Percentiles rank a stretch among this genome's conserved stretches.
Evolutionary conservation across 1,140 invertebrate species (phyloP).

Genomic region (Drosophila cardini): DNA sequence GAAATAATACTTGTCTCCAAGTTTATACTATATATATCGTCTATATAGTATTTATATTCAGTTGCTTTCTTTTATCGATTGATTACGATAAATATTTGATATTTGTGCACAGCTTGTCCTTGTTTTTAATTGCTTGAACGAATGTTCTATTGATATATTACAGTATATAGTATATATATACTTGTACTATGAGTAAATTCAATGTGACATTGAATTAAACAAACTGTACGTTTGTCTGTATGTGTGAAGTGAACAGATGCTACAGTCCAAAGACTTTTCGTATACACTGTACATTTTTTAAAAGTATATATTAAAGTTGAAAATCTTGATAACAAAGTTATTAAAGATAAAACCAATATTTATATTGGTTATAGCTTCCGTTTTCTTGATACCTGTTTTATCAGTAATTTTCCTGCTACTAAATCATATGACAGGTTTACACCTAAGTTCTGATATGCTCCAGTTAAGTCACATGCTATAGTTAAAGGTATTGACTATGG

Average conservation of each 20-base stretch:
- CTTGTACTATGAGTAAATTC: neutral
- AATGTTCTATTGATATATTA: constrained; percentile 42
- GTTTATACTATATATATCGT: neutral
- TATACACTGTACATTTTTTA: neutral
- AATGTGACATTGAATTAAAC: constrained; percentile 40
- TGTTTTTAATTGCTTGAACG: constrained; percentile 48
- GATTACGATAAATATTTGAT: constrained; percentile 24
- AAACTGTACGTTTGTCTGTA: neutral
- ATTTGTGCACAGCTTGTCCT: constrained; percentile 41
- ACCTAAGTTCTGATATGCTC: neutral
- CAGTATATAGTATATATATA: neutral
- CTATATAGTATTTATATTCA: constrained; percentile 4
- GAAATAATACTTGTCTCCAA: neutral
- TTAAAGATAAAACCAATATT: neutral
- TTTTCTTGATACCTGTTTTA: neutral
- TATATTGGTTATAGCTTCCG: neutral
- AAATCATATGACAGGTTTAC: constrained; percentile 9
- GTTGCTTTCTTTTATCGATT: constrained; percentile 28
- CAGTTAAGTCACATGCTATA: constrained; percentile 8
- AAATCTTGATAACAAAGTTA: too few species aligned
- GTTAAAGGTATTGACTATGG: neutral
- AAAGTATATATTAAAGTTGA: neutral
- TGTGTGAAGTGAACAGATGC: neutral
- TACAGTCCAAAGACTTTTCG: neutral
- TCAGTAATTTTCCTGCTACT: neutral